A percentile compares a stretch with the other conserved stretches of the same genome.
Evolutionary conservation across 2,888 invertebrate species (phyloP).

Genomic region (Callyntrura guangdongensis): DNA sequence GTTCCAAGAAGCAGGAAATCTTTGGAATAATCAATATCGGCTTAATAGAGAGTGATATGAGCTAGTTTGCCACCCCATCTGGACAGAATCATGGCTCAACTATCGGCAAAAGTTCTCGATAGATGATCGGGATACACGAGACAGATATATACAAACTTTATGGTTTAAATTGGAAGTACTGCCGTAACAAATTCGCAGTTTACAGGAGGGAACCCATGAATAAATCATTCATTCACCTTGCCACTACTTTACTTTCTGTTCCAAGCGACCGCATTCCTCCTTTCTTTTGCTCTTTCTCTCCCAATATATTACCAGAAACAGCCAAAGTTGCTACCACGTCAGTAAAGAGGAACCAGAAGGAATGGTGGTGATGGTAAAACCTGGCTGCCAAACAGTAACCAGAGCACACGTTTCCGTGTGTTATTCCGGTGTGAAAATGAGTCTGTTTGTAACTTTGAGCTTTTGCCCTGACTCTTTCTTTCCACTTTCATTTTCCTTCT

Average conservation of each 20-base stretch:
- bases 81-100: slow-evolving; percentile 53
- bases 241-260: slow-evolving; percentile 74
- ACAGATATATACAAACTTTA: slow-evolving; percentile 11
- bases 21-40: slow-evolving; percentile 74
- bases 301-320: slow-evolving; percentile 51
- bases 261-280: slow-evolving; percentile 70
- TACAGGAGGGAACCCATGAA: slow-evolving; percentile 70
- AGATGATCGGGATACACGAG: slow-evolving; percentile 46
- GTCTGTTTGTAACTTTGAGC: slow-evolving; percentile 64
- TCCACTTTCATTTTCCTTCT: background rate
- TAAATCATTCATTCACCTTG: slow-evolving; percentile 80
- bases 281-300: slow-evolving; percentile 40
- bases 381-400: background rate
- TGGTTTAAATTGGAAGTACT: slow-evolving; percentile 57
- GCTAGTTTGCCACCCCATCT: slow-evolving; percentile 69
- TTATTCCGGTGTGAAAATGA: slow-evolving; percentile 40
- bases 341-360: slow-evolving; percentile 18
- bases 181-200: slow-evolving; percentile 78
- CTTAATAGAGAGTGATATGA: slow-evolving; percentile 74
- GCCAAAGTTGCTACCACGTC: slow-evolving; percentile 50
- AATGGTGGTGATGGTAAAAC: slow-evolving; percentile 31
- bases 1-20: slow-evolving; percentile 59
- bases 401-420: slow-evolving; percentile 65
- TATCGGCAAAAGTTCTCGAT: slow-evolving; percentile 63
- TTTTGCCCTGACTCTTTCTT: slow-evolving; percentile 59